Percentiles rank a stretch among this genome's conserved stretches.
Conservation (phyloP, 1,140 invertebrate genomes). For the Meloidogyne floridensis region DNA sequence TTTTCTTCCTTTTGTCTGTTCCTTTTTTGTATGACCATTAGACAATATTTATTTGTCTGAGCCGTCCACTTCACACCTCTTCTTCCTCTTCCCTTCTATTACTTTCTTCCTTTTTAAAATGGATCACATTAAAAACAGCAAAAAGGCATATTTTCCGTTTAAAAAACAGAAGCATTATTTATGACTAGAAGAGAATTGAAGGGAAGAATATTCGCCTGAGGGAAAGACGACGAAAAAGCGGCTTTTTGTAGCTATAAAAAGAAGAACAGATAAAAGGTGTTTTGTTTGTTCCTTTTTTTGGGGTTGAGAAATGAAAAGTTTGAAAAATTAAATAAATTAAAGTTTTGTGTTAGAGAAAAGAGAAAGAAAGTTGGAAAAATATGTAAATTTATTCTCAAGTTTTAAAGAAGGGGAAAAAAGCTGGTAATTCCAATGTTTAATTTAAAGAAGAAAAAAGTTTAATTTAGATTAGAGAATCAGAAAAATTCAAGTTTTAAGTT, state of each 20-base stretch:
- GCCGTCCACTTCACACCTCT: background rate
- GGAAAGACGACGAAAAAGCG: background rate
- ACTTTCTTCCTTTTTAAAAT: background rate
- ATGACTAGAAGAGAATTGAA: background rate
- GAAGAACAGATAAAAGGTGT: background rate
- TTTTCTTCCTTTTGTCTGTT: too few species aligned
- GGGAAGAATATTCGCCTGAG: background rate
- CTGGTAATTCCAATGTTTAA: too few species aligned
- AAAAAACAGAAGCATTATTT: background rate
- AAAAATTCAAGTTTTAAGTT: too few species aligned
- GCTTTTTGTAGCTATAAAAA: background rate
- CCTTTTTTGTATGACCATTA: too few species aligned
- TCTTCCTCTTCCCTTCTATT: background rate
- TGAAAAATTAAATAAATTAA: too few species aligned
- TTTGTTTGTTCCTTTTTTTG: background rate
- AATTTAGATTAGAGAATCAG: background rate
- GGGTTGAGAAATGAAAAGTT: too few species aligned
- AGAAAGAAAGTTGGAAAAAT: background rate
- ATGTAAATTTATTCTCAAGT: background rate
- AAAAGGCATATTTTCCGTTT: background rate
- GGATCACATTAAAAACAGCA: background rate
- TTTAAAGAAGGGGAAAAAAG: background rate
- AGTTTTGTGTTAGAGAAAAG: background rate
- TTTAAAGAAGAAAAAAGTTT: background rate
- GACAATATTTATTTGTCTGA: background rate